Base-by-base conservation (phyloP, 2,113 vertebrate species). In the Xiphophorus couchianus region DNA sequence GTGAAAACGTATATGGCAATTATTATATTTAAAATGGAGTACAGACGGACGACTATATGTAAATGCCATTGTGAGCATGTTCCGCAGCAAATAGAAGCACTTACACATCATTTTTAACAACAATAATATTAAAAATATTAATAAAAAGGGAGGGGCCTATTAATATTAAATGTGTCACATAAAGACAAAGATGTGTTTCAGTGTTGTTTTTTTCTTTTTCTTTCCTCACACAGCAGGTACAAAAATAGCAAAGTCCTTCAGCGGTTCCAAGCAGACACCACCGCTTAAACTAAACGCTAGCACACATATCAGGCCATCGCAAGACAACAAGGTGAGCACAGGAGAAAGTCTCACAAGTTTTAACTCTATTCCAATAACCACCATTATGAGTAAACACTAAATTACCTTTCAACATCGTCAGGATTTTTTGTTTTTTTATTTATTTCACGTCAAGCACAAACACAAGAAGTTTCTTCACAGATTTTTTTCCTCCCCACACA, bases 401-500 rank as follows among this genome's bases (percentile, higher is more conserved):
- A 82, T 78, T 66, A 91, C 89, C 90, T 93, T 65, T 88, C 85
- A 87, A 92, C 79, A 91, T 73, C 74, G 85, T 77, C 85, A 83
- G 81, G 74, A 51, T 78, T 69, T 77, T 37, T 66, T 76, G 76
- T 80, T 80, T 84, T 30, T 78, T 77, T 82, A 80, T 85, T 30
- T 81, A 77, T 87, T 88, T 90, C 84, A 94, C 92, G 93, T 78
- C 76, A 37, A 93, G 73, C 92, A 94, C 93, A 90, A 94, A 92
- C 92, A 94, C 92, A 81, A 84, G 65, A 67, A 80, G 61, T 81
- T 84, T 77, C 44, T 74, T 84, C 72, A 83, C 3, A 17, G 72
- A 66, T 14, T 54, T 82, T 63, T 62, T 84, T 87, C 74, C 70
- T 88, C 70, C 63, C 81, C 69, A 83, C 81, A 89, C 73, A 77